Conservation (phyloP, 92 coral and sea anemone genomes). For the Phenganax marumi region DNA sequence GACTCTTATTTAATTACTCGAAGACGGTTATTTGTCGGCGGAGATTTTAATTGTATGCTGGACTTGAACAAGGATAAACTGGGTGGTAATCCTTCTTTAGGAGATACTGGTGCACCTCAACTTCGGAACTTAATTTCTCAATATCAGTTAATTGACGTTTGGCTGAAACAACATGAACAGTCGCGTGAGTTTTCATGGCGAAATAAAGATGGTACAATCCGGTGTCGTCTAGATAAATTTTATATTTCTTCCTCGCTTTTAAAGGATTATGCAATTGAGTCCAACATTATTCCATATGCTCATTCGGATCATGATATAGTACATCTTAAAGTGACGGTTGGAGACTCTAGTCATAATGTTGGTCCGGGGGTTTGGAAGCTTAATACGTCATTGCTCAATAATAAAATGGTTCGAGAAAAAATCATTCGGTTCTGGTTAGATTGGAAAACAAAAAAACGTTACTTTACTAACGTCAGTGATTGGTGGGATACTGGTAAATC, state of each 20-base stretch:
- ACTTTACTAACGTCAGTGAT: background rate
- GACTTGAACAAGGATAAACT: constrained; percentile 29
- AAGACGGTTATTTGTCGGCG: constrained; percentile 8
- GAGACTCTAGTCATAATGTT: background rate
- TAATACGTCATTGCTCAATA: background rate
- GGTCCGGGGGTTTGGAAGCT: constrained; percentile 1
- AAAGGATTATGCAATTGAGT: background rate
- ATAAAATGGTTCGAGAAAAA: background rate
- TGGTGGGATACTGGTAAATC: constrained; percentile 54
- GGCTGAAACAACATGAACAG: constrained; percentile 18
- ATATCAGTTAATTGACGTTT: background rate
- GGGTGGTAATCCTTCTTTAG: constrained; percentile 17
- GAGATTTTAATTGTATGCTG: constrained; percentile 49
- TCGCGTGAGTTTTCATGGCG: background rate
- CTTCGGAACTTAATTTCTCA: background rate
- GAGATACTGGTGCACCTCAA: background rate
- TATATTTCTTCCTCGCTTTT: background rate
- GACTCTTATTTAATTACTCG: constrained; percentile 24
- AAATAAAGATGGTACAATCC: background rate
- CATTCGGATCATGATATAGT: constrained; percentile 19
- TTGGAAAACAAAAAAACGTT: background rate
- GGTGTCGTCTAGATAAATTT: constrained; percentile 31
- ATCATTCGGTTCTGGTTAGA: background rate
- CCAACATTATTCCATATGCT: constrained; percentile 17
- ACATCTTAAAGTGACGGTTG: background rate